phyloP scores from a whole-genome alignment of 2,888 invertebrate species.

The Corbicula japonica region DNA sequence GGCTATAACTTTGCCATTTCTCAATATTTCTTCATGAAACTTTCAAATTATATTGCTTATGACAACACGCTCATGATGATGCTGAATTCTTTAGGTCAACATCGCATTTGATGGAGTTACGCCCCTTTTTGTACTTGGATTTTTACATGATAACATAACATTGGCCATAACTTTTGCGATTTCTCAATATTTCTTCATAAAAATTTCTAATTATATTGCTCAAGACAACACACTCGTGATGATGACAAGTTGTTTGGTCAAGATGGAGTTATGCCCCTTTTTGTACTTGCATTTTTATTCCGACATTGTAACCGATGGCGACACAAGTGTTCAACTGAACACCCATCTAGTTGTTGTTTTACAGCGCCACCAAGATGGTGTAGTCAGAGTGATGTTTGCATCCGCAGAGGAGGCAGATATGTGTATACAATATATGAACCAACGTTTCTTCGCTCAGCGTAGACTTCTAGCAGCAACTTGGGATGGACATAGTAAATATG shows the following conservation, averaged over 20 bases:
- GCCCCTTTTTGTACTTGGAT: no score
- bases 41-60: no score
- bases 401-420: slow-evolving; percentile 96
- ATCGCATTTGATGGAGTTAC: no score
- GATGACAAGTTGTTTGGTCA: neutral
- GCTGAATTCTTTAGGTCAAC: no score
- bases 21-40: no score
- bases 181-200: neutral
- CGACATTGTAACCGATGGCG: neutral
- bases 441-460: slow-evolving; percentile 95
- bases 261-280: neutral
- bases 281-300: neutral
- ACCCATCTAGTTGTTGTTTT: slow-evolving; percentile 32
- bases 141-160: no score
- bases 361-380: slow-evolving; percentile 96
- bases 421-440: slow-evolving; percentile 94
- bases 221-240: neutral
- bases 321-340: neutral
- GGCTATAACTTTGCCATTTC: no score
- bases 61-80: no score
- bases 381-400: slow-evolving; percentile 96
- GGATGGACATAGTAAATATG: slow-evolving; percentile 98
- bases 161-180: neutral
- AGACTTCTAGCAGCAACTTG: slow-evolving; percentile 95
- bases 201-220: neutral